These are phyloP conservation scores for Netta rufina DNA, from an alignment of 2,797 vertebrate species.

Conservation along the genomic window DNA sequence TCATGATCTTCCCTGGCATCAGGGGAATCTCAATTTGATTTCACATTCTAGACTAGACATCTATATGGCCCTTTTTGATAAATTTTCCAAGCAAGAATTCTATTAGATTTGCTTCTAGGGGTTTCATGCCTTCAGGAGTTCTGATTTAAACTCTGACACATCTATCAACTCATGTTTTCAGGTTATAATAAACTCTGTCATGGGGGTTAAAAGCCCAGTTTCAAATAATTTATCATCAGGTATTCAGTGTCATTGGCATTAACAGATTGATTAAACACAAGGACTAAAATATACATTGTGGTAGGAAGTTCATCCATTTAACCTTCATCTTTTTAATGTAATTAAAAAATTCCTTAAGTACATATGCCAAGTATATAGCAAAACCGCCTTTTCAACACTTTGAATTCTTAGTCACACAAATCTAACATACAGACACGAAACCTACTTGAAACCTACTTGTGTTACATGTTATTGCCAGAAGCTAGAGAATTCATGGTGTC, in stretches of 20 bases:
- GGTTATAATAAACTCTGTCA: background rate
- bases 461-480: background rate
- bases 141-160: background rate
- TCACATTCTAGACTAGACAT: background rate
- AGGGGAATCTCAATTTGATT: background rate
- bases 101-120: background rate
- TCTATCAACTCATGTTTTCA: background rate
- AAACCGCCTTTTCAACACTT: background rate
- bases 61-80: background rate
- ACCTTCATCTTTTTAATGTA: background rate
- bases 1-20: background rate
- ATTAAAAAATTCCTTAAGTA: background rate
- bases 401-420: background rate
- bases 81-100: background rate
- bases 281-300: background rate
- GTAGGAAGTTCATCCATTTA: background rate
- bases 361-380: background rate
- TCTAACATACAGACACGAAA: background rate
- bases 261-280: fast-evolving
- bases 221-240: background rate
- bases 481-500: background rate
- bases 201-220: background rate
- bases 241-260: background rate
- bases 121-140: background rate
- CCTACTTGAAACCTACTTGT: background rate